phyloP scores from a whole-genome alignment of 2,113 vertebrate species.

The Lampris incognitus region DNA sequence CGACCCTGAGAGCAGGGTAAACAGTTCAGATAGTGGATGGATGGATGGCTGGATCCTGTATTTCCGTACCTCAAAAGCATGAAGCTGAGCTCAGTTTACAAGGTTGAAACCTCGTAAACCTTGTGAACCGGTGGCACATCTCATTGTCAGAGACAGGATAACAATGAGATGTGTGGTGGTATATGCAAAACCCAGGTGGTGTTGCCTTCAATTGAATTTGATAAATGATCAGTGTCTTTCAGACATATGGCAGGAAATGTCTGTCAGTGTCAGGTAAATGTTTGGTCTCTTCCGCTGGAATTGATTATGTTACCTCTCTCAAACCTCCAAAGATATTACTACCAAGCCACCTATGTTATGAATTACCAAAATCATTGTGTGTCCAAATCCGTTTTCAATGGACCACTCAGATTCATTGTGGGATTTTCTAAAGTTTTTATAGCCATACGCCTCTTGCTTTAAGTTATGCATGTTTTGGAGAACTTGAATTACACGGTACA shows the following conservation, averaged over 20 bases:
- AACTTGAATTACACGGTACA: conserved; percentile 29
- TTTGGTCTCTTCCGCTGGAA: no score
- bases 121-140: background rate
- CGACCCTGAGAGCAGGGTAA: no score
- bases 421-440: conserved; percentile 2
- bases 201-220: background rate
- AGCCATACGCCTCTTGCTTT: conserved; percentile 2
- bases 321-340: background rate
- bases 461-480: conserved; percentile 36
- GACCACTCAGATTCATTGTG: background rate
- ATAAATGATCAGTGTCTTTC: background rate
- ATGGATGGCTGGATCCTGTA: no score
- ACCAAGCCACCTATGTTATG: background rate
- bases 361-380: background rate
- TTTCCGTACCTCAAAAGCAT: background rate
- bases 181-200: background rate
- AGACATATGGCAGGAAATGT: background rate
- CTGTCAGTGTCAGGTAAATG: background rate
- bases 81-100: background rate
- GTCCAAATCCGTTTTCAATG: background rate
- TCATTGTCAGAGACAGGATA: background rate
- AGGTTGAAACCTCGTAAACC: no score
- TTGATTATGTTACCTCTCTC: background rate
- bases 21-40: no score
- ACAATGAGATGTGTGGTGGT: background rate